Percentiles rank a stretch among this genome's conserved stretches.
Conservation (phyloP, 1,140 invertebrate genomes). For the Drosophila santomea region DNA sequence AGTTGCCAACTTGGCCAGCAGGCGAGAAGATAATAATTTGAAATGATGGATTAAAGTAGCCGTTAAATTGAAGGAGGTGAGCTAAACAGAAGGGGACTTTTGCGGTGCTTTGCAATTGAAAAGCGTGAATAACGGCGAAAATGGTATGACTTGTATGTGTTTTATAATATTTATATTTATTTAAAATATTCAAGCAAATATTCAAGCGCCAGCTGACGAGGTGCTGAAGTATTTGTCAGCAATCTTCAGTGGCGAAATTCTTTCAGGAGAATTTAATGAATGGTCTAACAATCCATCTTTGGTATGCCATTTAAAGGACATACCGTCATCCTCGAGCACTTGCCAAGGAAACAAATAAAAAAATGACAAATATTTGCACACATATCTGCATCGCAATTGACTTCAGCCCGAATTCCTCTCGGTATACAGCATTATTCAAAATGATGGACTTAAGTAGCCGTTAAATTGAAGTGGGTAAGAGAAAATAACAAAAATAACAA, state of each 20-base stretch:
- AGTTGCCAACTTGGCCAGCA: slow-evolving; percentile 54
- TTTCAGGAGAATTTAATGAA: background rate
- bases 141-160: no score
- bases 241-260: background rate
- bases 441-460: slow-evolving; percentile 66
- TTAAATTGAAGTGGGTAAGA: slow-evolving; percentile 55
- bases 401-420: slow-evolving; percentile 18
- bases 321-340: background rate
- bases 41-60: slow-evolving; percentile 74
- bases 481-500: slow-evolving; percentile 37
- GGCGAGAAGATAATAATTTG: slow-evolving; percentile 73
- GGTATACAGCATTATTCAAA: slow-evolving; percentile 39
- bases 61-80: slow-evolving; percentile 56
- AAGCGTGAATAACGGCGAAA: background rate
- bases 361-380: slow-evolving; percentile 5
- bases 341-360: background rate
- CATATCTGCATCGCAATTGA: slow-evolving; percentile 14
- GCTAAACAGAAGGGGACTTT: slow-evolving; percentile 1
- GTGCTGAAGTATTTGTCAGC: background rate
- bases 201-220: no score
- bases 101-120: background rate
- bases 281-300: background rate
- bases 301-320: background rate
- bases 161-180: no score
- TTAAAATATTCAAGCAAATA: no score